Percentiles rank a stretch among this genome's conserved stretches.
These are phyloP conservation scores for Parazoanthus swiftii DNA, from an alignment of 92 coral and sea anemone species.

Conservation along the genomic window DNA sequence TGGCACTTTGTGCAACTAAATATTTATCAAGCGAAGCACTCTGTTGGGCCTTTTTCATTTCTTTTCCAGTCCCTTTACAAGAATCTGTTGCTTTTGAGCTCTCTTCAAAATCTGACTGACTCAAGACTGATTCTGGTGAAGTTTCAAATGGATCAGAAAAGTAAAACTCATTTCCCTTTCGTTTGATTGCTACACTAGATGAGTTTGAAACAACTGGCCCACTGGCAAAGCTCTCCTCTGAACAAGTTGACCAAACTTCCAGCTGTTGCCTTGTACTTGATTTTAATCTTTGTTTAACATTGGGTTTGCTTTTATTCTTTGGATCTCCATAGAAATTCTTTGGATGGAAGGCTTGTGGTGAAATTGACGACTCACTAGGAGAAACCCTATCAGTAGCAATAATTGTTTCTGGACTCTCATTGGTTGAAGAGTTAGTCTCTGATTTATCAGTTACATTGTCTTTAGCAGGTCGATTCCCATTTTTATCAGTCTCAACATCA, in stretches of 20 bases:
- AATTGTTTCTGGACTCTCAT: background rate
- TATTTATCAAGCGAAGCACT: constrained; percentile 9
- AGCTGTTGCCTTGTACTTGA: background rate
- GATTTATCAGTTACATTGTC: background rate
- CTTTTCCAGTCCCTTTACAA: background rate
- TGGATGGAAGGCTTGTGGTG: constrained; percentile 18
- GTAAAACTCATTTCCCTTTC: constrained; percentile 19
- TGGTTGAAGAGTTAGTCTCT: background rate
- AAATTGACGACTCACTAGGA: background rate
- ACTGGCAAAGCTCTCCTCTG: constrained; percentile 71
- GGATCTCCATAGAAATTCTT: constrained; percentile 22
- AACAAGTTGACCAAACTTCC: constrained; percentile 58
- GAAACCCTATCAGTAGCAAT: background rate
- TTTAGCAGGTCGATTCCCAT: constrained; percentile 14
- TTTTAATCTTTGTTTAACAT: background rate
- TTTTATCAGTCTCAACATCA: background rate
- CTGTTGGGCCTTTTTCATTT: constrained; percentile 1
- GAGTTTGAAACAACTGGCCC: constrained; percentile 40
- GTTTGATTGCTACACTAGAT: background rate
- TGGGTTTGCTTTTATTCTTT: background rate
- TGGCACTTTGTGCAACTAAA: background rate
- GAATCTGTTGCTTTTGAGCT: background rate
- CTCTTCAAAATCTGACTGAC: background rate
- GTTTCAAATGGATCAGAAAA: background rate
- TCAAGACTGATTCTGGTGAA: constrained; percentile 15